Conservation (phyloP, 2,888 invertebrate species). For the Myathropa florea region DNA sequence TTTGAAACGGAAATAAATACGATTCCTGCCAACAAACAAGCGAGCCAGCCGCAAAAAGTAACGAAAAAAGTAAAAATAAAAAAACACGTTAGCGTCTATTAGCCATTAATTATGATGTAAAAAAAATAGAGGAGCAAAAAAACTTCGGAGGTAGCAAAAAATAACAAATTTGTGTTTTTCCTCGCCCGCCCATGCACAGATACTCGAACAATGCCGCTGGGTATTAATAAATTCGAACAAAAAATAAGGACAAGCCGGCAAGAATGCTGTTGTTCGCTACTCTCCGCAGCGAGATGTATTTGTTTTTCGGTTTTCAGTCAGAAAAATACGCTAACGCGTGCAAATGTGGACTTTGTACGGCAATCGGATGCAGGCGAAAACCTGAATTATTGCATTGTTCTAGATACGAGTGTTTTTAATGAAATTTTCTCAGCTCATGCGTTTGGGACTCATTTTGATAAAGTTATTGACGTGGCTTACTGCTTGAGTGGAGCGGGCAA, state of each 20-base stretch:
- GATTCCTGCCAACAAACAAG: background rate
- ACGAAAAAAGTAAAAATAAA: background rate
- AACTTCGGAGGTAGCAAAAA: background rate
- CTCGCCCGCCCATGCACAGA: background rate
- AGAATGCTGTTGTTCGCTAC: background rate
- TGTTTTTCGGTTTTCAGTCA: too few relatives aligned
- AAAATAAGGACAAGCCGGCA: background rate
- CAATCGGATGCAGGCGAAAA: too few relatives aligned
- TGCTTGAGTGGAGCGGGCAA: too few relatives aligned
- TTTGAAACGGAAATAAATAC: constrained; percentile 3
- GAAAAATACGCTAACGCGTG: too few relatives aligned
- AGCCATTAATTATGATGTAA: constrained; percentile 24
- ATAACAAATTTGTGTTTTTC: background rate
- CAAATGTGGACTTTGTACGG: too few relatives aligned
- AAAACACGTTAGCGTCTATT: background rate
- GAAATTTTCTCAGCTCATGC: too few relatives aligned
- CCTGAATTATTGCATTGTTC: too few relatives aligned
- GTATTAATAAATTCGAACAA: constrained; percentile 1
- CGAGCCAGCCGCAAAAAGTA: too few relatives aligned
- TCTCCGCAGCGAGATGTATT: too few relatives aligned
- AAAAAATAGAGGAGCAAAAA: constrained; percentile 2
- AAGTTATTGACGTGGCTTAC: too few relatives aligned
- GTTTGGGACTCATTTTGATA: too few relatives aligned
- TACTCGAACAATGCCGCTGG: background rate
- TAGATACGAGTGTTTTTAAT: too few relatives aligned